phyloP scores from a whole-genome alignment of 2,797 vertebrate species.

The Cephalopachus bancanus region DNA sequence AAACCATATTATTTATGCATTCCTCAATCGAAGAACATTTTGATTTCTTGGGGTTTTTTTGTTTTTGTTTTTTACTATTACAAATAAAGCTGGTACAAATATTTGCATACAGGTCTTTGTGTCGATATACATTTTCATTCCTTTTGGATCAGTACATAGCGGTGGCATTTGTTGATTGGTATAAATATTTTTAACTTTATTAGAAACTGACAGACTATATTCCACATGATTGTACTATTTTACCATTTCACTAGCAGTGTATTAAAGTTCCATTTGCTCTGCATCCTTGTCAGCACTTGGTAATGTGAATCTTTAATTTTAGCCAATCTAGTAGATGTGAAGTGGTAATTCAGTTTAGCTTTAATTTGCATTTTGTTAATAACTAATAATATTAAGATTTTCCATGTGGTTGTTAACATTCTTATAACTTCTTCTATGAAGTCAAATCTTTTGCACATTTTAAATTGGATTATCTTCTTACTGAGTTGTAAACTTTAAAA shows the following conservation, averaged over 20 bases:
- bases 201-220: background rate
- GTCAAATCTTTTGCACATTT: background rate
- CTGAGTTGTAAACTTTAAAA: background rate
- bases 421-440: background rate
- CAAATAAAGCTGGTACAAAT: background rate
- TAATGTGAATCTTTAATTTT: background rate
- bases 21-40: background rate
- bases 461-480: background rate
- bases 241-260: background rate
- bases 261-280: background rate
- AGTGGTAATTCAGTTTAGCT: background rate
- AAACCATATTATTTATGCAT: background rate
- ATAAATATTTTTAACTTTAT: conserved; percentile 1
- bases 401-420: background rate
- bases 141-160: background rate
- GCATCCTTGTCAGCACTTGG: background rate
- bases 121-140: background rate
- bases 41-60: background rate
- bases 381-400: conserved; percentile 1
- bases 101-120: background rate
- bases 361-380: conserved; percentile 30
- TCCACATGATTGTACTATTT: background rate
- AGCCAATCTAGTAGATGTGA: background rate
- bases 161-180: background rate
- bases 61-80: background rate